Evolutionary conservation across 2,888 invertebrate species (phyloP), one percentile per base, ranked within the genome.

Genomic region (Quadriops clusia): DNA sequence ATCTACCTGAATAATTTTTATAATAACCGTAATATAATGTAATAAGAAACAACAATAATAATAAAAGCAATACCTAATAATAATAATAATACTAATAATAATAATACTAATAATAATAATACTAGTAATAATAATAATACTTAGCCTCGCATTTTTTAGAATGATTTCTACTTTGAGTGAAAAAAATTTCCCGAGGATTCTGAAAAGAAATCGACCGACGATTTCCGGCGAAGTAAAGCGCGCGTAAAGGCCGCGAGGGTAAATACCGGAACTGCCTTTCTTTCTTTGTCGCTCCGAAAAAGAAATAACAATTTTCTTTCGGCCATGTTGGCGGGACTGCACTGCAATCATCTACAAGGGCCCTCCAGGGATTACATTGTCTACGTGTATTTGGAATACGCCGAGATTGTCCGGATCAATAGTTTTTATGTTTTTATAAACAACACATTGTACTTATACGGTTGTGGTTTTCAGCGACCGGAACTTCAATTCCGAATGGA

Each of bases 261-360:
- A 43, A 44, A 42, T 43, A 44, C 43, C 39, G 41, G 37, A 46
- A 43, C 38, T 21, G 29, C 5, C 12, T 21, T 17, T 29, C 30
- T 34, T 30, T 17, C 16, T 7, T 20, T 12, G 17, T 13, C 27
- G 14, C 18, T 15, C 16, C 29, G 21, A 25, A 30, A 20, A 25
- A 23, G 41, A 46, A 45, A 50, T 45, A 48, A 49, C 48, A 47
- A 47, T 52, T 47, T 47, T 44, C 46, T 46, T 43, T 43, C 39
- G 37, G 30, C 40, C 38, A 39, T 35, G 39, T 38, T 38, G 36
- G 40, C 36, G 37, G 36, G 39, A 40, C 42, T 41, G 45, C 35
- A 43, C 47, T 45, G 50, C 53, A 53, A 54, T 54, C 53, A 52
- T 53, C 49, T 38, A 40, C 45, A 45, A 54, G 51, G 49, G 51